Conservation (phyloP, 2,113 vertebrate species). For the Empidonax traillii region DNA sequence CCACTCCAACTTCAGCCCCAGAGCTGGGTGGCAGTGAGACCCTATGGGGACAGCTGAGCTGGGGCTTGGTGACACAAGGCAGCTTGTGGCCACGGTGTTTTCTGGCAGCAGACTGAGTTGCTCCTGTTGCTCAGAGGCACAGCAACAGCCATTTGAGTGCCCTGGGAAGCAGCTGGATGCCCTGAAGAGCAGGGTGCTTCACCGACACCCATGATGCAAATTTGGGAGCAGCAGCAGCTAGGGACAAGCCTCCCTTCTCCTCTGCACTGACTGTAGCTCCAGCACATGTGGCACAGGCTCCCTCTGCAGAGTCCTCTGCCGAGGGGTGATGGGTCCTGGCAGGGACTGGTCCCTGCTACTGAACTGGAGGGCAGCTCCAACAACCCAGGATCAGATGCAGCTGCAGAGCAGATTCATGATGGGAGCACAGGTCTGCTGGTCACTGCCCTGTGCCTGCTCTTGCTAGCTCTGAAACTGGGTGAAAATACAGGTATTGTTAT, state of each 20-base stretch:
- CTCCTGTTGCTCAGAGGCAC: background rate
- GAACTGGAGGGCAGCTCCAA: background rate
- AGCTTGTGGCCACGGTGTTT: background rate
- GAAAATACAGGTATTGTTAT: background rate
- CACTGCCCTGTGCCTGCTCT: background rate
- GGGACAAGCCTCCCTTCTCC: background rate
- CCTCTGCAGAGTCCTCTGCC: fast-evolving
- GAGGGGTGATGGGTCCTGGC: fast-evolving
- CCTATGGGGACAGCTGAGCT: background rate
- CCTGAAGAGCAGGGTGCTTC: background rate
- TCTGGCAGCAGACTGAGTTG: background rate
- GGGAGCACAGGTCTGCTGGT: background rate
- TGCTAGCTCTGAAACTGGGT: background rate
- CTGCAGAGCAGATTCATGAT: background rate
- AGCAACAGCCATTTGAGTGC: background rate
- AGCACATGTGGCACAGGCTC: fast-evolving
- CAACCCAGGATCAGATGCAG: background rate
- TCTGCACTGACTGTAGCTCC: background rate
- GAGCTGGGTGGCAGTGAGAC: background rate
- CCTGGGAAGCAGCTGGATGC: background rate
- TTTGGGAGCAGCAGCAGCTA: background rate
- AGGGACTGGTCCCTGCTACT: background rate
- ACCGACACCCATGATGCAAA: background rate
- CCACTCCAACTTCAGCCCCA: background rate
- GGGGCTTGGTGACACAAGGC: background rate